Evolutionary conservation across 2,113 vertebrate species (phyloP), one percentile per base, ranked within the genome.

Genomic region (Tyto alba): DNA sequence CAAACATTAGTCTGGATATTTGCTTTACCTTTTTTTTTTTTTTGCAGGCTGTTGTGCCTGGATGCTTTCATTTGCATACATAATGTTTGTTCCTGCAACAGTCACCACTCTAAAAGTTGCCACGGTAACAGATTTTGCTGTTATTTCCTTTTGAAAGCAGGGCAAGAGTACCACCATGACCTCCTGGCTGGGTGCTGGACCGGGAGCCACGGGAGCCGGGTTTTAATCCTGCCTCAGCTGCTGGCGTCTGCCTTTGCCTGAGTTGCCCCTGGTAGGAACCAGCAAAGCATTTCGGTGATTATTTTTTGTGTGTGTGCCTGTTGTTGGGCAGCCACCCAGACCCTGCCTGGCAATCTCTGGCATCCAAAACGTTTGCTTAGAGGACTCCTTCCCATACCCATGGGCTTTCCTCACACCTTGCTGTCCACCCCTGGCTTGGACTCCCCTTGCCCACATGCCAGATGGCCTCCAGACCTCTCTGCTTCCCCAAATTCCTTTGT

Each of bases 171-270:
- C 43, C 26, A 52, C 27, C 6, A 2, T 1, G 36, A 27, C 36
- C 62, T 72, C 36, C 34, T 34, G 89, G 40, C 74, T 62, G 66
- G 22, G 6, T 16, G 26, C 57, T 87, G 74, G 29, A 40, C 9
- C 0, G 0, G 26, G n/a, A 84, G 50, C n/a, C 48, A 55, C 43
- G 47, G 47, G 57, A 83, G 43, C 43, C 1, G 6, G 27, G 17
- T 13, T 84, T 59, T 55, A 32, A 1, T 79, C 40, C 66, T 75
- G 78, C 47, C 38, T 55, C 0, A 2, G 25, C 30, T 3, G 3
- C 27, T 3, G 15, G 20, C 4, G 4, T 50, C 85, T 83, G 63
- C 68, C 55, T 85, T 83, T 53, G 55, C 75, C 41, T 0, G 16
- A 38, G 20, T 32, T 78, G 48, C 43, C 74, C 73, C 60, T 26